Evolutionary conservation across 92 coral and sea anemone genomes (phyloP).

Genomic region (Porites divaricata): DNA sequence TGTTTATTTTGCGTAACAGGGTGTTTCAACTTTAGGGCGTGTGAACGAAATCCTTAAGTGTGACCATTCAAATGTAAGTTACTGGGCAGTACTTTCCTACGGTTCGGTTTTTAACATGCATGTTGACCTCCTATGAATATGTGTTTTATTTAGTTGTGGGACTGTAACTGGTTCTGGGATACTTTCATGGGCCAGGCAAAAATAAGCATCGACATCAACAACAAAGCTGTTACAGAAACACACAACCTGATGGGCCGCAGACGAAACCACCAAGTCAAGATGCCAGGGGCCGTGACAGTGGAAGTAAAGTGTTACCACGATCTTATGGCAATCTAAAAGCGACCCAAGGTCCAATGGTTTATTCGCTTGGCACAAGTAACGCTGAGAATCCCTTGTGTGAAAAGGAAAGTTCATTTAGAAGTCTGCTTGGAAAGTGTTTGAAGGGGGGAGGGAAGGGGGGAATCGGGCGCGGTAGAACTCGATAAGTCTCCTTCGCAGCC

Average conservation of each 20-base stretch:
- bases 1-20: no score
- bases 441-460: neutral
- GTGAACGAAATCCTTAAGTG: no score
- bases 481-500: no score
- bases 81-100: no score
- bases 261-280: slow-evolving; percentile 72
- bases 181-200: slow-evolving; percentile 97
- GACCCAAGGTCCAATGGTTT: neutral
- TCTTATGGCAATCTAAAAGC: slow-evolving; percentile 43
- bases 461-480: no score
- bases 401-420: neutral
- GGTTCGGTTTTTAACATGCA: neutral
- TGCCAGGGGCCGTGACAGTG: slow-evolving; percentile 87
- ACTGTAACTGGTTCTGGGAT: slow-evolving; percentile 85
- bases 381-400: neutral
- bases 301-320: slow-evolving; percentile 84
- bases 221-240: slow-evolving; percentile 72
- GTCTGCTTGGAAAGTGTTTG: neutral
- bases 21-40: no score
- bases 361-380: neutral
- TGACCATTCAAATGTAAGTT: no score
- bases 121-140: neutral
- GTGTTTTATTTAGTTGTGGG: slow-evolving; percentile 74
- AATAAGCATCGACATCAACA: slow-evolving; percentile 77
- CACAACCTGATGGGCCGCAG: slow-evolving; percentile 85